Conservation (phyloP, 92 coral and sea anemone genomes). For the Galaxea fascicularis region DNA sequence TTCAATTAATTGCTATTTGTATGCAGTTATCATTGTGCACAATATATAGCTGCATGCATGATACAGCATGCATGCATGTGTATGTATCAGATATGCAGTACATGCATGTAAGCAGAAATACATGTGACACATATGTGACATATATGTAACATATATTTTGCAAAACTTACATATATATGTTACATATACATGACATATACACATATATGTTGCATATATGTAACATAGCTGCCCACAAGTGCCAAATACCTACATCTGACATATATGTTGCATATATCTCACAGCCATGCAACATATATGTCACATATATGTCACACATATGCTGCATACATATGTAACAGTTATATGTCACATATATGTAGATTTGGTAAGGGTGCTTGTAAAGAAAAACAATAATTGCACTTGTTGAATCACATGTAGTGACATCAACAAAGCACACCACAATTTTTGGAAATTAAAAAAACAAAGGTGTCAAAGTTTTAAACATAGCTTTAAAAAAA, state of each 20-base stretch:
- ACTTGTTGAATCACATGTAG: neutral
- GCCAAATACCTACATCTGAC: neutral
- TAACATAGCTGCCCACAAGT: neutral
- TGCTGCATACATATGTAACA: neutral
- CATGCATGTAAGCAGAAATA: too few species aligned
- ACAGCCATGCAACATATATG: neutral
- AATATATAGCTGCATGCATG: constrained; percentile 16
- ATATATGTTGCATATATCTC: neutral
- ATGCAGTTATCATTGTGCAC: constrained; percentile 10
- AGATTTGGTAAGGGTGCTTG: constrained; percentile 7
- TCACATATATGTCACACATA: constrained; percentile 4
- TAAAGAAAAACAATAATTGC: neutral
- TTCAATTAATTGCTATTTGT: constrained; percentile 22
- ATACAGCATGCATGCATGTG: constrained; percentile 10
- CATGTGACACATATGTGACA: too few species aligned
- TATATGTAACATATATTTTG: neutral
- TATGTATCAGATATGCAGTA: constrained; percentile 13
- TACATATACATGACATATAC: neutral
- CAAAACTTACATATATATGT: neutral
- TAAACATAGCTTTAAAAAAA: neutral
- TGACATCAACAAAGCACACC: neutral
- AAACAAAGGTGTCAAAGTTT: constrained; percentile 4
- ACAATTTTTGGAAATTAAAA: neutral
- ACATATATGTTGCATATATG: constrained; percentile 1
- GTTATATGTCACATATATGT: constrained; percentile 30